Evolutionary conservation across 2,797 vertebrate genomes (phyloP).

Genomic region (Peromyscus attwateri): DNA sequence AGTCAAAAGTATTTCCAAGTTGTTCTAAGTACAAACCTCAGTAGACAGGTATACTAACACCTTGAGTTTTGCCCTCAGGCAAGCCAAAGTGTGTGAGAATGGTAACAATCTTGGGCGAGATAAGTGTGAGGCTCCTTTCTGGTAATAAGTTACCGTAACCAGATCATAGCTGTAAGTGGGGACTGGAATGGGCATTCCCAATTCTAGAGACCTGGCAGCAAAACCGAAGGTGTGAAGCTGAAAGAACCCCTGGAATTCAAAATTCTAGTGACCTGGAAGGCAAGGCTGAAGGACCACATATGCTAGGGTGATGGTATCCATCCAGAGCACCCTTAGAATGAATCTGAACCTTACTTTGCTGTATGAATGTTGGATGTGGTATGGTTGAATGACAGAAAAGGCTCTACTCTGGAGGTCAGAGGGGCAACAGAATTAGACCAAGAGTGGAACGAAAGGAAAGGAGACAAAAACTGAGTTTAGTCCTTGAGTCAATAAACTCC

Average conservation of each 20-base stretch:
- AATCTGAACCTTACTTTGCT: neutral
- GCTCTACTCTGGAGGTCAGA: neutral
- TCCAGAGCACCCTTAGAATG: neutral
- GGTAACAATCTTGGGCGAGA: neutral
- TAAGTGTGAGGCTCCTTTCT: neutral
- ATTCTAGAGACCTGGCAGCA: neutral
- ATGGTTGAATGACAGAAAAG: neutral
- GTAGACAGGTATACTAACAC: neutral
- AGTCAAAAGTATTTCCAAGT: neutral
- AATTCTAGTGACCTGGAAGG: neutral
- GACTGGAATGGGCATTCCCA: neutral
- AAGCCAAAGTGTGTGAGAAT: neutral
- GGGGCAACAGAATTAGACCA: neutral
- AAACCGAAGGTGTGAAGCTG: neutral
- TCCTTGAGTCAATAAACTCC: neutral
- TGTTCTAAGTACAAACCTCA: neutral
- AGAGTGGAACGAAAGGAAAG: neutral
- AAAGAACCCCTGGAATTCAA: neutral
- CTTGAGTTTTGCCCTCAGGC: neutral
- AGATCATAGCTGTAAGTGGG: neutral
- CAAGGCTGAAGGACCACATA: neutral
- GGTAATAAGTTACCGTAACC: neutral
- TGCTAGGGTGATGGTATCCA: neutral
- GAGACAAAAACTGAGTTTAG: neutral
- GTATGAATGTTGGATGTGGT: neutral